Evolutionary conservation across 1,140 invertebrate genomes (phyloP).

Genomic region (Macrotrachela quadricornifera): DNA sequence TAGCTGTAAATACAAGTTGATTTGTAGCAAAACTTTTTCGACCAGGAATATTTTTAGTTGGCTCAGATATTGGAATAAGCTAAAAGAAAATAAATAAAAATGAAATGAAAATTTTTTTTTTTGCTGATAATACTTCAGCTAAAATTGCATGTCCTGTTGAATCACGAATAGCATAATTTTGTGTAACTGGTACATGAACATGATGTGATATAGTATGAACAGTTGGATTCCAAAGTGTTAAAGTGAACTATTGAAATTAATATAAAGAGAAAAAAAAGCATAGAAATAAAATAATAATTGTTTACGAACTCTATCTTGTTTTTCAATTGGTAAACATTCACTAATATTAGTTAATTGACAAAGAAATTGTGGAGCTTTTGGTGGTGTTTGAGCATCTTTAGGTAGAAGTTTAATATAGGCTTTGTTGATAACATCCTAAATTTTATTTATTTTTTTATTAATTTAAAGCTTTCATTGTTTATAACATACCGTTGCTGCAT

Average conservation of each 20-base stretch:
- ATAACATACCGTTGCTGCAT: slow-evolving; percentile 24
- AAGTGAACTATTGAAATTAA: slow-evolving; percentile 20
- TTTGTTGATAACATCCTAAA: slow-evolving; percentile 14
- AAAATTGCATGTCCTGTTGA: too few relatives aligned
- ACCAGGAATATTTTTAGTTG: too few relatives aligned
- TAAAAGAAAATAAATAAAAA: too few relatives aligned
- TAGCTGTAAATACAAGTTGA: neutral
- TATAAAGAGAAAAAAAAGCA: slow-evolving; percentile 45
- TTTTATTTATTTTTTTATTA: slow-evolving; percentile 15
- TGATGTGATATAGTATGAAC: slow-evolving; percentile 39
- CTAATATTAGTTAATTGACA: slow-evolving; percentile 43
- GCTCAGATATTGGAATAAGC: too few relatives aligned
- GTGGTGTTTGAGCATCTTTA: too few relatives aligned
- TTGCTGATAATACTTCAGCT: too few relatives aligned
- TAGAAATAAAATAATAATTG: too few relatives aligned
- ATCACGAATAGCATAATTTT: slow-evolving; percentile 9
- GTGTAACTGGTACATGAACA: slow-evolving; percentile 46
- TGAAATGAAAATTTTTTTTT: too few relatives aligned
- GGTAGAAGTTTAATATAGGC: neutral
- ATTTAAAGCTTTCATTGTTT: too few relatives aligned
- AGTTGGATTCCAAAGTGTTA: slow-evolving; percentile 46
- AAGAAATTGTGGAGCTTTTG: slow-evolving; percentile 20
- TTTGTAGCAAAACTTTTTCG: too few relatives aligned
- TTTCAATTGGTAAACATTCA: slow-evolving; percentile 39
- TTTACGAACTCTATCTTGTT: slow-evolving; percentile 22